Base-by-base conservation (phyloP, 2,797 vertebrate species). In the Meda fulgida region DNA sequence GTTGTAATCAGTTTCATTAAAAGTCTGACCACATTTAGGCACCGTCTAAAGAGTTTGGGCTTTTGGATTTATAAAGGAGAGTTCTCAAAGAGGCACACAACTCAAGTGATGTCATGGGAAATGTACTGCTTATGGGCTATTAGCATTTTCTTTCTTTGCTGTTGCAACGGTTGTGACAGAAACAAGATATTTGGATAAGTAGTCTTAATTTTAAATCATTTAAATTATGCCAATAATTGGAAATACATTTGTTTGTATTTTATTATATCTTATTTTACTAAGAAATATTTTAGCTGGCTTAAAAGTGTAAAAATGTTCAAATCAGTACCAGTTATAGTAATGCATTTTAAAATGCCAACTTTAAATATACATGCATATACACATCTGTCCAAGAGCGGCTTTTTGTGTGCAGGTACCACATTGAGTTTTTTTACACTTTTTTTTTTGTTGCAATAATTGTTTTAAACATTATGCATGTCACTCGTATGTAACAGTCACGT, bases 21-120 rank as follows among this genome's bases (percentile, higher is more conserved):
- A 29, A 80, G 77, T 80, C 84, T 80, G 53, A 40, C 21, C 84
- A 63, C 84, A 85, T 85, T 79, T 70, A 53, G 55, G 55, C 34
- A 29, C 19, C 0, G 5, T 51, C 53, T 36, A 51, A 72, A 73
- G 67, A 58, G 55, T 29, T 65, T 63, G 69, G 67, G 51, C 21
- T 3, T 40, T 70, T 70, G 36, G 26, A 84, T 70, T 78, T 46
- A 38, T 78, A 60, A 78, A 85, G 31, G 77, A 73, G 26, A 7
- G 65, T 70, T 77, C 48, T 75, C 36, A 55, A 80, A 72, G 77
- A 79, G 83, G 38, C 83, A 79, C 36, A 73, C 84, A 80, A 40
- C 67, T 51, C 58, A 51, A 73, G 53, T 80, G 67, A 69, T 81
- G 80, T 76, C 76, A 86, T 77, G 80, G 80, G 72, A 86, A 81